Conservation (phyloP, 2,113 vertebrate genomes). For the Natator depressus region DNA sequence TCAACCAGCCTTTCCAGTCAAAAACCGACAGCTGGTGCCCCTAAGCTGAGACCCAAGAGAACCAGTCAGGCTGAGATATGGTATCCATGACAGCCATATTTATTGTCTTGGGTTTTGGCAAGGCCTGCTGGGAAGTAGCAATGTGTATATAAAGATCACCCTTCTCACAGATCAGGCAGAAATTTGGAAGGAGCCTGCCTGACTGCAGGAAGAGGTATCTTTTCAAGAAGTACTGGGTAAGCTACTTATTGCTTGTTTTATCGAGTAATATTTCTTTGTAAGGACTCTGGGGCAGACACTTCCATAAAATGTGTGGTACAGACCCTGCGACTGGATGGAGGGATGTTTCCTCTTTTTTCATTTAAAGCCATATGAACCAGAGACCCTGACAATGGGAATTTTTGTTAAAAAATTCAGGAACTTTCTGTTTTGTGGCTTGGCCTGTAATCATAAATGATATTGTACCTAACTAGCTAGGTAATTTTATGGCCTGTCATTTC, state of each 20-base stretch:
- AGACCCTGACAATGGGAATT: not conserved
- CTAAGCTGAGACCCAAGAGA: not conserved
- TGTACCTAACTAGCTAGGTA: not conserved
- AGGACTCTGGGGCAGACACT: not conserved
- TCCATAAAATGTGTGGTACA: not conserved
- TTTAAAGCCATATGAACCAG: not conserved
- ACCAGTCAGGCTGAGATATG: not conserved
- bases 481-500: not conserved
- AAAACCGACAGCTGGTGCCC: too few relatives aligned
- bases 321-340: not conserved
- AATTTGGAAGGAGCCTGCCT: not conserved
- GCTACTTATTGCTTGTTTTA: not conserved
- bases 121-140: not conserved
- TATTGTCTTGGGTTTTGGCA: not conserved
- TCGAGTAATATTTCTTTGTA: not conserved
- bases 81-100: not conserved
- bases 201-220: not conserved
- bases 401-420: not conserved
- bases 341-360: not conserved
- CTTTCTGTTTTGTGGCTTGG: not conserved
- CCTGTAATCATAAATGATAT: not conserved
- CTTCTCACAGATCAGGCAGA: not conserved
- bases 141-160: not conserved
- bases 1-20: too few relatives aligned
- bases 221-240: not conserved